A percentile compares a stretch with the other conserved stretches of the same genome.
phyloP scores from a whole-genome alignment of 2,797 vertebrate genomes.

The Pachyuromys duprasi region DNA sequence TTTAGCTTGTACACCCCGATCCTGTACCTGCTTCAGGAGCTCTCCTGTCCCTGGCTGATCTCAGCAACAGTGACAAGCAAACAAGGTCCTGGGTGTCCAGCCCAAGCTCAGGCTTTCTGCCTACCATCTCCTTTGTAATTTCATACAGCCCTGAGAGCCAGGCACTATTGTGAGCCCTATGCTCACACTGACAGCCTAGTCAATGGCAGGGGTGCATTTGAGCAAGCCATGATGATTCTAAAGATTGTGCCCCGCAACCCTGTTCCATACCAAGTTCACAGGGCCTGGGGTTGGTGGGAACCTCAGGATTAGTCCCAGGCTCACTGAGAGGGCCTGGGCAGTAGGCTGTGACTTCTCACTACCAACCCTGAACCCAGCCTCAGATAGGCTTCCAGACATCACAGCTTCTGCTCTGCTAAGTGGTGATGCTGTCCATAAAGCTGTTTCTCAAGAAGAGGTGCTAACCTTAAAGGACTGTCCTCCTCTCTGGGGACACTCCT shows the following conservation, averaged over 20 bases:
- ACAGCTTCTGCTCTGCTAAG: background rate
- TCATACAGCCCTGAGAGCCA: fast-evolving
- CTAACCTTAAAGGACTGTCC: too few relatives aligned
- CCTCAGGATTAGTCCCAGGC: background rate
- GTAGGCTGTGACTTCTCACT: background rate
- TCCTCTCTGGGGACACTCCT: background rate
- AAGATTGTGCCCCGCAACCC: background rate
- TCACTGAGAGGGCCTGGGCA: background rate
- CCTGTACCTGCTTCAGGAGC: background rate
- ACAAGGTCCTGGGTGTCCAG: background rate
- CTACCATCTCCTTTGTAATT: background rate
- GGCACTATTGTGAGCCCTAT: fast-evolving
- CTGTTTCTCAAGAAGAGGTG: background rate
- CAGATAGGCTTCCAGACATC: background rate
- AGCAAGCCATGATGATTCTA: background rate
- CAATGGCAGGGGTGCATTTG: background rate
- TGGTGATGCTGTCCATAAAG: background rate
- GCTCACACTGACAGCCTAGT: background rate
- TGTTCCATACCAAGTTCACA: background rate
- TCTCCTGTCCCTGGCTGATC: too few relatives aligned
- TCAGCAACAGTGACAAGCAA: background rate
- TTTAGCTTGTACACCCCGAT: background rate
- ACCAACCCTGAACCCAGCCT: background rate
- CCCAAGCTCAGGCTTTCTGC: background rate
- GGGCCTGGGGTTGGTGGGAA: background rate